Conservation (phyloP, 2,888 invertebrate genomes). For the Panzeria rudis region DNA sequence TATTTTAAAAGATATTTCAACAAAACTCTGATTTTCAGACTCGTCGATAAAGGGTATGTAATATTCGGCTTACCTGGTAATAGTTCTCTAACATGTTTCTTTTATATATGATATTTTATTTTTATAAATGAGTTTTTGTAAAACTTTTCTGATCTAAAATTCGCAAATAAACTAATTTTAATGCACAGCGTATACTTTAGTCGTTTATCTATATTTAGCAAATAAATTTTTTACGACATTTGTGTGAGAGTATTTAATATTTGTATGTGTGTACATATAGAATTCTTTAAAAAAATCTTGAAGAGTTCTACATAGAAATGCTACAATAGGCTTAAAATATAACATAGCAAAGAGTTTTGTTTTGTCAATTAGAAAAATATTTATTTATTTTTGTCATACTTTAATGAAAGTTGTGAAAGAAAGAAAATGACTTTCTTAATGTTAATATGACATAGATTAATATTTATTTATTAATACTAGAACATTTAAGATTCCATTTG, state of each 20-base stretch:
- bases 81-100: not conserved
- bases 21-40: not conserved
- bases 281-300: not conserved
- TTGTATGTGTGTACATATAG: not conserved
- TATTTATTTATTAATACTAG: conserved; percentile 76
- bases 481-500: too few species aligned
- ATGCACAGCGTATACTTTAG: too few species aligned
- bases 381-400: conserved; percentile 14
- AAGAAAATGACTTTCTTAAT: conserved; percentile 24
- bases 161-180: conserved; percentile 10
- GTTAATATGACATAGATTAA: conserved; percentile 71
- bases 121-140: not conserved
- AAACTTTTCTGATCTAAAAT: not conserved
- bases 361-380: not conserved
- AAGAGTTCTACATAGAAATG: not conserved
- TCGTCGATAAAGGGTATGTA: not conserved
- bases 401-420: conserved; percentile 20
- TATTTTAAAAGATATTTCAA: not conserved
- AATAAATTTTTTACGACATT: not conserved
- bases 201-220: conserved; percentile 3
- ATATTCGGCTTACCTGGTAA: not conserved
- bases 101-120: not conserved
- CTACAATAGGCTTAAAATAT: not conserved
- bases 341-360: not conserved
- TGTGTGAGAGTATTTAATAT: not conserved